Conservation (phyloP, 2,797 vertebrate species). For the Cryptoblepharus egeriae region DNA sequence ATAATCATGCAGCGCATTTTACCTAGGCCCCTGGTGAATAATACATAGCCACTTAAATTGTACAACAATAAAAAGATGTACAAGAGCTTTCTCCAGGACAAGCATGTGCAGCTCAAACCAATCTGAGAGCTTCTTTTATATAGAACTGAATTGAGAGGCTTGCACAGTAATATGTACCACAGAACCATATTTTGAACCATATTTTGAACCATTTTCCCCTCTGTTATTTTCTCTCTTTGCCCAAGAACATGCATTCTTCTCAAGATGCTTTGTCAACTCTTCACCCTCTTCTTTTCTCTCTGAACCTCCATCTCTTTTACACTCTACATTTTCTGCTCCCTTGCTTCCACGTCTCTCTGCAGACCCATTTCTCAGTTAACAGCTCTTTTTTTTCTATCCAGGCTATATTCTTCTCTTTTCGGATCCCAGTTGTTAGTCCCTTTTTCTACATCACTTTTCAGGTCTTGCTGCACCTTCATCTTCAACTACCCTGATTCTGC, state of each 20-base stretch:
- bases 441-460: too few relatives aligned
- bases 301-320: background rate
- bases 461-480: background rate
- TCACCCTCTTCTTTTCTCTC: background rate
- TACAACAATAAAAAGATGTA: conserved; percentile 53
- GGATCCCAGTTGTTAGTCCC: too few relatives aligned
- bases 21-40: conserved; percentile 50
- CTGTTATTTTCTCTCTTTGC: background rate
- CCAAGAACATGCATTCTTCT: background rate
- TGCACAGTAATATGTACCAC: background rate
- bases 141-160: background rate
- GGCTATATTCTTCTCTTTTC: background rate
- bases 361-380: background rate
- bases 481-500: background rate
- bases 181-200: background rate
- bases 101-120: background rate
- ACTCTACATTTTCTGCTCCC: background rate
- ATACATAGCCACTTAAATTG: conserved; percentile 52
- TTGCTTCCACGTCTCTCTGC: background rate
- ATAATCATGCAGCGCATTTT: background rate
- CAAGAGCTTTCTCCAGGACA: background rate
- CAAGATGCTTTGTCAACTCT: too few relatives aligned
- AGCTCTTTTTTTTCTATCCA: background rate
- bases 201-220: too few relatives aligned
- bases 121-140: background rate